Conservation (phyloP, 2,888 invertebrate species). For the Dioctria rufipes region DNA sequence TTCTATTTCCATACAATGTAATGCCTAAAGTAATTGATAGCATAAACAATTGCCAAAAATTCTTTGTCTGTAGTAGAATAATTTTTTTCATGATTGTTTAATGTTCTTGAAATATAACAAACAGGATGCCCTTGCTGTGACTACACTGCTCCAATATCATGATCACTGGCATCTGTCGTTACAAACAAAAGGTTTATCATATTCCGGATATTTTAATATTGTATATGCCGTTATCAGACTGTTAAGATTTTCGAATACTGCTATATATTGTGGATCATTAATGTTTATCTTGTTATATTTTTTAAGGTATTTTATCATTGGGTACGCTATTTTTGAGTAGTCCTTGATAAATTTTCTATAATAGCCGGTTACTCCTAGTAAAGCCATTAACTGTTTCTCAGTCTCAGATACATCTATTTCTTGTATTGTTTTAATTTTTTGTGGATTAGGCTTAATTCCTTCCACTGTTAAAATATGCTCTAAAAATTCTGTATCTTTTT, state of each 20-base stretch:
- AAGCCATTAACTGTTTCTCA: slow-evolving; percentile 50
- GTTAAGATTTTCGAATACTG: too few species aligned
- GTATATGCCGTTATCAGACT: too few species aligned
- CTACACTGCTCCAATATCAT: too few species aligned
- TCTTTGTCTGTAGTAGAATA: slow-evolving; percentile 38
- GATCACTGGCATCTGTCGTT: slow-evolving; percentile 39
- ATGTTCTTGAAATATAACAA: too few species aligned
- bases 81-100: slow-evolving; percentile 38
- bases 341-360: too few species aligned
- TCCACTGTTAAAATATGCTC: slow-evolving; percentile 49
- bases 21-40: neutral
- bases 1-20: slow-evolving; percentile 56
- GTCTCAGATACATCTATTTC: slow-evolving; percentile 48
- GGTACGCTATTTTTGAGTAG: too few species aligned
- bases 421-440: slow-evolving; percentile 54
- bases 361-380: slow-evolving; percentile 34
- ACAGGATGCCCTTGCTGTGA: too few species aligned
- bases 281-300: too few species aligned
- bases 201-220: slow-evolving; percentile 58
- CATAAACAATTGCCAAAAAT: slow-evolving; percentile 4
- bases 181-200: slow-evolving; percentile 55
- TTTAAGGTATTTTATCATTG: too few species aligned
- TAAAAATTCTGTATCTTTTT: slow-evolving; percentile 53
- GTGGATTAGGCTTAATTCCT: slow-evolving; percentile 56
- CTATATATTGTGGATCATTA: too few species aligned